Conservation (phyloP, 1,140 invertebrate genomes). For the Magallana gigas region DNA sequence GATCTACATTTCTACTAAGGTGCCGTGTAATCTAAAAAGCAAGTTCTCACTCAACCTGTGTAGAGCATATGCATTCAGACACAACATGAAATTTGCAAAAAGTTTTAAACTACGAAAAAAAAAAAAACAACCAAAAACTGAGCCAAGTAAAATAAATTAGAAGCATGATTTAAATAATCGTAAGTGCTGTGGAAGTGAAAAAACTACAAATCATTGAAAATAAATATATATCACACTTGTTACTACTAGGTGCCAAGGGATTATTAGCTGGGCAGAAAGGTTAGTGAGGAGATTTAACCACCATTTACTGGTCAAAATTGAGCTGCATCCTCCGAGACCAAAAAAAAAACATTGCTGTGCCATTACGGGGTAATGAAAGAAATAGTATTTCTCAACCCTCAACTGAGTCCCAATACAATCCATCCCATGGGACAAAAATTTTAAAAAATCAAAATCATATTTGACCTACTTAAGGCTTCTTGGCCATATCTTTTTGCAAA, state of each 20-base stretch:
- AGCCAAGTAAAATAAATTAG: neutral
- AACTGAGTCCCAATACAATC: neutral
- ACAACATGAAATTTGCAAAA: slow-evolving; percentile 31
- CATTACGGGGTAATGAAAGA: neutral
- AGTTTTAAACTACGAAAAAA: neutral
- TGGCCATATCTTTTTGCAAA: too few species aligned
- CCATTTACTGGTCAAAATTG: slow-evolving; percentile 30
- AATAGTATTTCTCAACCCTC: neutral
- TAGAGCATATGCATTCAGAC: slow-evolving; percentile 31
- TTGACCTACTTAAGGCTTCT: neutral
- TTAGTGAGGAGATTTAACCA: slow-evolving; percentile 5
- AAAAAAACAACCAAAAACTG: neutral
- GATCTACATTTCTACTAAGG: neutral
- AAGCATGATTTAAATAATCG: slow-evolving; percentile 21
- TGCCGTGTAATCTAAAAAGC: slow-evolving; percentile 13
- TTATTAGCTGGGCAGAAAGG: neutral
- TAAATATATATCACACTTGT: slow-evolving; percentile 15
- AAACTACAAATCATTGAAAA: slow-evolving; percentile 21
- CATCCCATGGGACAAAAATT: neutral
- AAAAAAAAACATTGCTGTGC: neutral
- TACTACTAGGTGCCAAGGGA: neutral
- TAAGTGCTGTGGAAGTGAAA: slow-evolving; percentile 12
- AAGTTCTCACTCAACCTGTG: slow-evolving; percentile 8
- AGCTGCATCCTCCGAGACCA: neutral
- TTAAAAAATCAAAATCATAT: neutral